Conservation (phyloP, 2,113 vertebrate species). For the Saimiri boliviensis region DNA sequence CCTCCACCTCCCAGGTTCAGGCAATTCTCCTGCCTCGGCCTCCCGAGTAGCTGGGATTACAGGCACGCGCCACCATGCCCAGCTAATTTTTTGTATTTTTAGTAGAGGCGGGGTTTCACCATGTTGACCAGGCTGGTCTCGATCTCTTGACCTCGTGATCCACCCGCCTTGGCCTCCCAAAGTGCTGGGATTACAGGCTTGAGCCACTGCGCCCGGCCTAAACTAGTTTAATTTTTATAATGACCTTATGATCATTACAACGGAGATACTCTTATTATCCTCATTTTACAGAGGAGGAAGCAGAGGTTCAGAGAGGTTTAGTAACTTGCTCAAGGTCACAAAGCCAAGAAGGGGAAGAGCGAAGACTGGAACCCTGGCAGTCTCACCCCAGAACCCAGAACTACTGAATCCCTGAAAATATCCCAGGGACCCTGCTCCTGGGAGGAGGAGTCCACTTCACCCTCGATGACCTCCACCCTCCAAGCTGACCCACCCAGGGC, state of each 20-base stretch:
- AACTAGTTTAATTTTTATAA: neutral
- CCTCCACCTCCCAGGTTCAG: too few relatives aligned
- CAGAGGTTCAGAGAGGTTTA: constrained; percentile 5
- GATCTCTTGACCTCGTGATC: too few relatives aligned
- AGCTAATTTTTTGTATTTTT: too few relatives aligned
- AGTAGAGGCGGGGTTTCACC: too few relatives aligned
- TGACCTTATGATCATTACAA: neutral
- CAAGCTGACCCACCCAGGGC: neutral
- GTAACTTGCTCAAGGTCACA: neutral
- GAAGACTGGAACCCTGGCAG: neutral
- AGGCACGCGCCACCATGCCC: too few relatives aligned
- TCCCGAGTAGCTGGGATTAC: too few relatives aligned
- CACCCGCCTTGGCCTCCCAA: too few relatives aligned
- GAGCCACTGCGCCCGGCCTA: too few relatives aligned
- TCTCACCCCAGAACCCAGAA: neutral
- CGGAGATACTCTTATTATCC: neutral
- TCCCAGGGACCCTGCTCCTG: neutral
- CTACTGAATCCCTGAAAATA: neutral
- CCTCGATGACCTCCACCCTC: neutral
- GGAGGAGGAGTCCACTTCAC: neutral
- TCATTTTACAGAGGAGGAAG: neutral
- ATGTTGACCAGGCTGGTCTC: too few relatives aligned
- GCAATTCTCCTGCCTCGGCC: too few relatives aligned
- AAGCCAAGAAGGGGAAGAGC: neutral
- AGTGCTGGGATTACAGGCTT: too few relatives aligned